Evolutionary conservation across 1,140 invertebrate genomes (phyloP).

Genomic region (Coelopa frigida): DNA sequence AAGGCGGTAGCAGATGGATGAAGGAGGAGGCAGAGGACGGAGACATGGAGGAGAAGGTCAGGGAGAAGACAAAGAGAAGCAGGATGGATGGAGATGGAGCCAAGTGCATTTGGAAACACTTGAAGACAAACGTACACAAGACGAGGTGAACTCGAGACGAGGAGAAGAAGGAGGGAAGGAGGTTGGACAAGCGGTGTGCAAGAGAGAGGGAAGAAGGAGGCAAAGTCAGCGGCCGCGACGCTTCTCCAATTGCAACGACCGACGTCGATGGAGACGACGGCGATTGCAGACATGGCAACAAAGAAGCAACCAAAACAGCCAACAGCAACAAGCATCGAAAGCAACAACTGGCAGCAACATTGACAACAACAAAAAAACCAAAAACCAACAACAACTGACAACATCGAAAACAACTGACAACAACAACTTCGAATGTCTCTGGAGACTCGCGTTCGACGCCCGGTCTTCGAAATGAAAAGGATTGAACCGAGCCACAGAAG

Average conservation of each 20-base stretch:
- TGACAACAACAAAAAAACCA: neutral
- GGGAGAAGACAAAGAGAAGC: too few species aligned
- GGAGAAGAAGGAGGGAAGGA: neutral
- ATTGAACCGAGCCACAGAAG: too few species aligned
- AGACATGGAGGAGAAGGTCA: too few species aligned
- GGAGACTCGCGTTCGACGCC: too few species aligned
- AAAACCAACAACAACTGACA: neutral
- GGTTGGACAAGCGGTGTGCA: neutral
- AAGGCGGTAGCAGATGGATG: too few species aligned
- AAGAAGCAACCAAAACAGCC: constrained; percentile 6
- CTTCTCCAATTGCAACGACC: neutral
- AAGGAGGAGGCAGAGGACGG: too few species aligned
- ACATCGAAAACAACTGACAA: too few species aligned
- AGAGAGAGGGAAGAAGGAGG: neutral
- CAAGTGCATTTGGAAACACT: too few species aligned
- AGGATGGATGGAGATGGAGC: too few species aligned
- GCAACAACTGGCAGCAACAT: neutral
- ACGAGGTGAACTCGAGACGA: neutral
- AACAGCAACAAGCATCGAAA: constrained; percentile 7
- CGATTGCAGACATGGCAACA: too few species aligned
- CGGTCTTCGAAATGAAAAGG: too few species aligned
- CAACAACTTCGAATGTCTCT: too few species aligned
- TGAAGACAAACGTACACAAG: neutral
- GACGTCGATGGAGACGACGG: neutral
- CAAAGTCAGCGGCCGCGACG: constrained; percentile 3